These are phyloP conservation scores for Ceraclea dissimilis DNA, from an alignment of 2,888 invertebrate genomes.

Conservation along the genomic window DNA sequence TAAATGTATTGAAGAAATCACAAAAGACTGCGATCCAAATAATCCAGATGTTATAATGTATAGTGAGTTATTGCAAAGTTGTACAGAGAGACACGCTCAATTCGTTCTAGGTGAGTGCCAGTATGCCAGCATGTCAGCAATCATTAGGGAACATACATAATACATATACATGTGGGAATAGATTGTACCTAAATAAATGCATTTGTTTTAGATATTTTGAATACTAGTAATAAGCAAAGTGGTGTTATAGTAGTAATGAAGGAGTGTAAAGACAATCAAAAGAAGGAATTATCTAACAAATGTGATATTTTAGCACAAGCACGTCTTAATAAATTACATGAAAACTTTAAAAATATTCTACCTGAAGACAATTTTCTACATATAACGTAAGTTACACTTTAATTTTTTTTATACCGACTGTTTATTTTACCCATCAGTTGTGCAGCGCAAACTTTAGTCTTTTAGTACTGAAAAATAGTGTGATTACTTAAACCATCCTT, in stretches of 20 bases:
- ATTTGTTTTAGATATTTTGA: conserved; percentile 35
- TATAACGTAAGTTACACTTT: conserved; percentile 38
- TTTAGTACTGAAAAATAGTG: too few species aligned
- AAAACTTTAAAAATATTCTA: conserved; percentile 38
- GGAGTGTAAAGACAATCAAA: conserved; percentile 38
- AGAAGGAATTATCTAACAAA: conserved; percentile 47
- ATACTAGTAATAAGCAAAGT: conserved; percentile 38
- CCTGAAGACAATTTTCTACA: conserved; percentile 46
- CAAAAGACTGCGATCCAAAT: conserved; percentile 25
- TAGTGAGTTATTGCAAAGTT: conserved; percentile 36
- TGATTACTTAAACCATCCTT: too few species aligned
- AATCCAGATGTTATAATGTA: conserved; percentile 31
- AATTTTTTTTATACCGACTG: too few species aligned
- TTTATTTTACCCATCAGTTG: too few species aligned
- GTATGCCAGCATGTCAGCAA: too few species aligned
- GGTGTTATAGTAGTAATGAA: conserved; percentile 43
- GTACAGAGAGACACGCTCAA: conserved; percentile 43
- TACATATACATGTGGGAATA: background rate
- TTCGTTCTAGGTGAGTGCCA: conserved; percentile 39
- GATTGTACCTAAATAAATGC: too few species aligned
- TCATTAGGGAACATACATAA: background rate
- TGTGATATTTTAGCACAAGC: conserved; percentile 34
- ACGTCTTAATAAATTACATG: conserved; percentile 39
- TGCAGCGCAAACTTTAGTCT: too few species aligned
- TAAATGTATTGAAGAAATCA: conserved; percentile 36